Percentiles rank a stretch among this genome's conserved stretches.
Conservation (phyloP, 2,888 invertebrate genomes). For the Gastracanthus pulcherrimus region DNA sequence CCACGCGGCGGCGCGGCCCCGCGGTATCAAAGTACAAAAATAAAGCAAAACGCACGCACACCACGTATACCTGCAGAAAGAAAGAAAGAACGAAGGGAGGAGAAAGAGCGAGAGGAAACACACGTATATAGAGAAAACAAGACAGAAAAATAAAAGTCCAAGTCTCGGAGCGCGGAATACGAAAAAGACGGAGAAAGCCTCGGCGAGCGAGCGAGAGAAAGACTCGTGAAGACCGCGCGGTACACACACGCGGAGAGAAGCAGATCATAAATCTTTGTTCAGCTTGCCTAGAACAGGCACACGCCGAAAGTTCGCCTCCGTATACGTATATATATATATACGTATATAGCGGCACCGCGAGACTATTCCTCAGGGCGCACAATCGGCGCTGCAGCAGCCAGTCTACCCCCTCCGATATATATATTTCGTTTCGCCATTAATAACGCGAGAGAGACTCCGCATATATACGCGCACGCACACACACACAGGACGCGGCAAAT, state of each 20-base stretch:
- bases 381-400: conserved; percentile 42
- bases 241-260: conserved; percentile 26
- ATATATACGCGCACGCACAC: not conserved
- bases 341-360: too few relatives aligned
- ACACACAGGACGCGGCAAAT: conserved; percentile 13
- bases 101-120: not conserved
- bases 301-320: conserved; percentile 40
- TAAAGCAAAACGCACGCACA: not conserved
- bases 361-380: conserved; percentile 47
- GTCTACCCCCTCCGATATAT: not conserved
- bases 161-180: conserved; percentile 17
- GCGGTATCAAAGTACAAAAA: too few relatives aligned
- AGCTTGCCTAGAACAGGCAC: conserved; percentile 51
- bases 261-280: conserved; percentile 61
- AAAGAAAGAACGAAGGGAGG: not conserved
- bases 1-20: not conserved
- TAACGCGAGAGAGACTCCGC: conserved; percentile 57
- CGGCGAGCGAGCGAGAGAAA: not conserved
- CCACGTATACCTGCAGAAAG: not conserved
- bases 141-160: conserved; percentile 35
- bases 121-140: conserved; percentile 23
- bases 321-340: too few relatives aligned
- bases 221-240: not conserved
- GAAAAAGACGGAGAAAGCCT: conserved; percentile 24
- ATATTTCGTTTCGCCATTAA: conserved; percentile 65